Evolutionary conservation across 2,113 vertebrate species (phyloP), one percentile per base, ranked within the genome.

Genomic region (Cephalopterus ornatus): DNA sequence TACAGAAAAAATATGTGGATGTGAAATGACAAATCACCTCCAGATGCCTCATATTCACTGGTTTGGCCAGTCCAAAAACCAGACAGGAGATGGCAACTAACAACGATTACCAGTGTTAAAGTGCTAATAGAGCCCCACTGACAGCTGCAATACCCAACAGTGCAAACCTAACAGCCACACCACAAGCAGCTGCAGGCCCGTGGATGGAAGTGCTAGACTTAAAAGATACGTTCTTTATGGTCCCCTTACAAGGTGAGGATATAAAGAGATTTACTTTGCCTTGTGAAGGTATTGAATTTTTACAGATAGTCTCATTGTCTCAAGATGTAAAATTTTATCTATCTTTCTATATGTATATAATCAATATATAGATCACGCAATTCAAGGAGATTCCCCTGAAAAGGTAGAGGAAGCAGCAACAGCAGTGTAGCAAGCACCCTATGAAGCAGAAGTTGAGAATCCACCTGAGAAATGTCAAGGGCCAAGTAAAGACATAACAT

Each of bases 1-100:
- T 92, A 17, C n/a, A 61, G 70, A 73, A 91, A 30, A 83, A 96
- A 78, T n/a, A 14, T 20, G 28, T 72, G n/a, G 33, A 46, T 72
- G 37, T 56, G 11, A 71, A 52, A 88, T 19, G 28, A 16, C 20
- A 49, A 23, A 47, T 63, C 17, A 27, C 44, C 33, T 58, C 33
- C 56, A 58, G 56, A 32, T 33, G 58, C 4, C 20, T 14, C 17
- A 17, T 44, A 75, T 32, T 71, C 12, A 41, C 14, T 30, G 20
- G 4, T 71, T 44, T 70, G 44, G 6, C 24, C 20, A 58, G 14
- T 39, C 49, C 8, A 8, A 46, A 76, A 87, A 44, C 5, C 10
- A 28, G 33, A 11, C 21, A 30, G 66, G 65, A 59, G 9, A 27
- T 23, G 30, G 3, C 9, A 59, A 8, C 23, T 66, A 19, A 15